Evolutionary conservation across 2,797 vertebrate species (phyloP).

Genomic region (Propithecus perrieri): DNA sequence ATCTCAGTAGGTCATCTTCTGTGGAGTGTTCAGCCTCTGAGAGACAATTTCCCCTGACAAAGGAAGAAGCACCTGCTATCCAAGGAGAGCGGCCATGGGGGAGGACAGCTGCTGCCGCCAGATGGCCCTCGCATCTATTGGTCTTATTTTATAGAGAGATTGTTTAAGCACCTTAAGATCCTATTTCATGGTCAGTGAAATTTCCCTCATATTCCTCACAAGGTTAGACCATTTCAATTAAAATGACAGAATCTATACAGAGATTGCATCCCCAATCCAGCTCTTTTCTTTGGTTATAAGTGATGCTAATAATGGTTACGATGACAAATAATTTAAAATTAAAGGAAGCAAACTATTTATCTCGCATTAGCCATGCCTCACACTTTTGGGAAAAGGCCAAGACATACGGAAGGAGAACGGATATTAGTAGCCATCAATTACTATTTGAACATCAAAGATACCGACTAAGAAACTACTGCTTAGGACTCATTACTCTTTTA

Average conservation of each 20-base stretch:
- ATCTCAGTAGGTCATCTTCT: slow-evolving; percentile 42
- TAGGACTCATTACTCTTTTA: background rate
- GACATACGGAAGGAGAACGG: background rate
- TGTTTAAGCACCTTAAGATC: slow-evolving; percentile 58
- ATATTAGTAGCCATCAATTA: background rate
- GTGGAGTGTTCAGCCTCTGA: background rate
- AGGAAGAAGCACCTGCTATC: background rate
- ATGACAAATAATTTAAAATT: background rate
- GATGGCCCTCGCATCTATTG: background rate
- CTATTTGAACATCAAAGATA: background rate
- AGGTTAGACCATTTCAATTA: background rate
- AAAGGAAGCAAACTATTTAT: background rate
- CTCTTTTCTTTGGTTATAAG: background rate
- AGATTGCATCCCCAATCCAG: background rate
- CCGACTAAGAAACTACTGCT: background rate
- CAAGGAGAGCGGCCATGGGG: background rate
- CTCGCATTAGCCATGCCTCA: background rate
- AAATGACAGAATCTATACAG: background rate
- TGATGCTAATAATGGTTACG: background rate
- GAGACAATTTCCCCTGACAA: background rate
- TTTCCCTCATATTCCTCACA: slow-evolving; percentile 27
- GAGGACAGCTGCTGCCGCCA: slow-evolving; percentile 39
- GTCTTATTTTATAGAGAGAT: slow-evolving; percentile 6
- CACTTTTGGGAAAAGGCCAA: background rate
- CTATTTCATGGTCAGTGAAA: background rate